A percentile compares a stretch with the other conserved stretches of the same genome.
phyloP scores from a whole-genome alignment of 2,797 vertebrate species.

The Pyrrhura leucotis region DNA sequence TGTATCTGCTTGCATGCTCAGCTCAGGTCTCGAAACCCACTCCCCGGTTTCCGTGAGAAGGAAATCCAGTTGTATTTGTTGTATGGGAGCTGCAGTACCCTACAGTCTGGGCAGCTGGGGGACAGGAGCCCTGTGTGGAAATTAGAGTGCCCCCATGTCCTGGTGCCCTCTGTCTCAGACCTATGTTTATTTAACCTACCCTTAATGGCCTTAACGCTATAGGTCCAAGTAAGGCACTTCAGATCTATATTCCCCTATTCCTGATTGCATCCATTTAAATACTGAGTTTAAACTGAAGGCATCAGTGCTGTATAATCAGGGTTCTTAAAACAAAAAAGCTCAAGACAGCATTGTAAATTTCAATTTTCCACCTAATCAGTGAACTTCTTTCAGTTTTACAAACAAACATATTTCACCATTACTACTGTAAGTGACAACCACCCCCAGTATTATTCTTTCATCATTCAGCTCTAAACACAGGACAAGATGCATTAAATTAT shows the following conservation, averaged over 20 bases:
- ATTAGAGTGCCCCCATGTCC: background rate
- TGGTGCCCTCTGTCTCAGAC: background rate
- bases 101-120: rapidly evolving
- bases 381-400: background rate
- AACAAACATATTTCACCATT: background rate
- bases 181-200: background rate
- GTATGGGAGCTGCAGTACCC: background rate
- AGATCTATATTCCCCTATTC: background rate
- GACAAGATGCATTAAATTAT: background rate
- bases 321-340: background rate
- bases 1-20: background rate
- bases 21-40: background rate
- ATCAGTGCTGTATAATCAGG: background rate
- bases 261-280: background rate
- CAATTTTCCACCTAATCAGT: background rate
- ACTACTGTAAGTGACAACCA: background rate
- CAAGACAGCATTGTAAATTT: background rate
- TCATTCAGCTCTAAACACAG: background rate
- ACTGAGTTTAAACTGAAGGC: background rate
- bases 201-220: background rate
- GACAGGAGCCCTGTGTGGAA: background rate
- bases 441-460: background rate
- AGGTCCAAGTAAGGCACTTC: background rate
- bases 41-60: background rate
- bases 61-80: background rate